Evolutionary conservation across 2,888 invertebrate genomes (phyloP), one percentile per base, ranked within the genome.

Genomic region (Agriopis aurantiaria): DNA sequence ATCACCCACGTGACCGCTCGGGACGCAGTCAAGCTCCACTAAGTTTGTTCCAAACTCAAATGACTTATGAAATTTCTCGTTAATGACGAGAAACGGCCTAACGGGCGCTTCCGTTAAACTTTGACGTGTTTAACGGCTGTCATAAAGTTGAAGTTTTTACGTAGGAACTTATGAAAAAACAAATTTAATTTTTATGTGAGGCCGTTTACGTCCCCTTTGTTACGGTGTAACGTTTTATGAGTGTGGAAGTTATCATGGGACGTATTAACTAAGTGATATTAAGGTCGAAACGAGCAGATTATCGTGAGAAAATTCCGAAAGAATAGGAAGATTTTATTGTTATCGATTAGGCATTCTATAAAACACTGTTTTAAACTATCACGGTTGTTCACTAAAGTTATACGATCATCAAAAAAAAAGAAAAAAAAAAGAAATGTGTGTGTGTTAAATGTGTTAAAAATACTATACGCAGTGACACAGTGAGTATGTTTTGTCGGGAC

Each of bases 141-240:
- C 70, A 55, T 70, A 66, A 70, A 70, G 23, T 45, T 52, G 52
- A 70, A 66, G 58, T 66, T 70, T 69, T 70, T 70, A 69, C 56
- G 52, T 52, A 11, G 43, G 57, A 65, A 62, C 65, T 58, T 66
- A 43, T 58, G 65, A 62, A 66, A 70, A 66, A 70, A 70, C 62
- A 70, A 65, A 70, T 66, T 62, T 63, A 63, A 63, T 70, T 70
- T 70, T 70, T 66, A 70, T 63, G 66, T 52, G 53, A 52, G 23
- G 11, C 61, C 66, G 53, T 70, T 70, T 58, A 65, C 61, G 57
- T 65, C 62, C 46, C 51, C 41, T 58, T 67, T 67, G 53, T 64
- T 57, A 51, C 33, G 55, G 5, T 49, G 10, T 23, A 41, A 41
- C 52, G 57, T 46, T 69, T 69, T 56, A 68, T 51, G 69, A 61